phyloP scores from a whole-genome alignment of 2,888 invertebrate species.

The Mesochorus sp. region DNA sequence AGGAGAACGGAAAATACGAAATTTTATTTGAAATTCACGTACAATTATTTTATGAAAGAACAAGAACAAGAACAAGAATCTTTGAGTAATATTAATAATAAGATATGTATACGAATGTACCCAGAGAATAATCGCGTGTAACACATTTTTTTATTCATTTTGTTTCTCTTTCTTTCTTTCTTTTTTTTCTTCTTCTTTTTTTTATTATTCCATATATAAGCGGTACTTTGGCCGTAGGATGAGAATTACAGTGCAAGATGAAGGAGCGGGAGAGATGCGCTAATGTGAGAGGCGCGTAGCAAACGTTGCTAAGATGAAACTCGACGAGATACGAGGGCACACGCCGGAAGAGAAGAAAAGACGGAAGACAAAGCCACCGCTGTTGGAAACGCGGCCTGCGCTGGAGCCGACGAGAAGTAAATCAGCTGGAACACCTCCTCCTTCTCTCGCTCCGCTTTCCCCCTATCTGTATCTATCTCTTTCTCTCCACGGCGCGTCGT shows the following conservation, averaged over 20 bases:
- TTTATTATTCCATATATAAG: not conserved
- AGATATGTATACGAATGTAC: not conserved
- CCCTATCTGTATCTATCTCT: not conserved
- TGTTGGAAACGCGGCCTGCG: conserved; percentile 6
- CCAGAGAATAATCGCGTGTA: not conserved
- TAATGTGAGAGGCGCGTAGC: conserved; percentile 20
- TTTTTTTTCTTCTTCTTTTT: not conserved
- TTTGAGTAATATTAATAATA: not conserved
- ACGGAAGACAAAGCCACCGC: conserved; percentile 44
- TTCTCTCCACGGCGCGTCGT: not conserved
- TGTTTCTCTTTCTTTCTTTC: too few relatives aligned
- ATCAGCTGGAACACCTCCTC: conserved; percentile 43
- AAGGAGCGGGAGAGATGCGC: not conserved
- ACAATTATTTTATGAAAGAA: not conserved
- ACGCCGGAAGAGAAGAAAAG: conserved; percentile 36
- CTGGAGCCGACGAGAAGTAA: conserved; percentile 27
- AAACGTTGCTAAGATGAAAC: conserved; percentile 21
- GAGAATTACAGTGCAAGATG: not conserved
- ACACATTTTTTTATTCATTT: not conserved
- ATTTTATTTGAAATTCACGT: too few relatives aligned
- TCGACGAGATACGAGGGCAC: conserved; percentile 43
- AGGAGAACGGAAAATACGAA: too few relatives aligned
- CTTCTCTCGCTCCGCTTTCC: too few relatives aligned
- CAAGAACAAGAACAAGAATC: not conserved
- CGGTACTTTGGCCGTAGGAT: not conserved